Evolutionary conservation across 2,888 invertebrate species (phyloP).

Genomic region (Colletes collaris): DNA sequence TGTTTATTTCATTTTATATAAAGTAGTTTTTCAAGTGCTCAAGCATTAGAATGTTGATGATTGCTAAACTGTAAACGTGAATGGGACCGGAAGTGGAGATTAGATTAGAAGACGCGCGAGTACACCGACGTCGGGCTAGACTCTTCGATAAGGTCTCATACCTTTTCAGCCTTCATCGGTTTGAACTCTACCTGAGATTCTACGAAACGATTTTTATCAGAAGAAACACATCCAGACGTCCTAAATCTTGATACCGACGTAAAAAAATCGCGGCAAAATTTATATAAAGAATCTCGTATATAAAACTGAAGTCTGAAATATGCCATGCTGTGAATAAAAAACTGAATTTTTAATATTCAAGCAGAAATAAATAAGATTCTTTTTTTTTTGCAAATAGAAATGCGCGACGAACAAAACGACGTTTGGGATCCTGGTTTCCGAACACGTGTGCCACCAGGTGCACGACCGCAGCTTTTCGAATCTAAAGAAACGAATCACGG

Average conservation of each 20-base stretch:
- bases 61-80: not conserved
- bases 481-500: not conserved
- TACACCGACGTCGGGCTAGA: not conserved
- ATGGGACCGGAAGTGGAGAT: slow-evolving; percentile 7
- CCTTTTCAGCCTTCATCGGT: not conserved
- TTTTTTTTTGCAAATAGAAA: no score
- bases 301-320: not conserved
- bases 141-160: not conserved
- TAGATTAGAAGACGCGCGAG: slow-evolving; percentile 9
- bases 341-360: not conserved
- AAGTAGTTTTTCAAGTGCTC: no score
- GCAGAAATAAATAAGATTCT: not conserved
- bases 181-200: not conserved
- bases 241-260: not conserved
- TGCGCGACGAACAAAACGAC: not conserved
- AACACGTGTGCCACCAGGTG: slow-evolving; percentile 4
- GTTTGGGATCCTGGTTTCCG: not conserved
- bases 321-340: not conserved
- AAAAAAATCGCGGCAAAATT: not conserved
- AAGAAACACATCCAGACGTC: not conserved
- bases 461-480: not conserved
- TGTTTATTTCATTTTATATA: no score
- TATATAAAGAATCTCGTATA: not conserved
- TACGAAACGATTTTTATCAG: not conserved
- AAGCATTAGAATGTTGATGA: no score